phyloP scores from a whole-genome alignment of 2,888 invertebrate genomes.

The Bellardia bayeri region DNA sequence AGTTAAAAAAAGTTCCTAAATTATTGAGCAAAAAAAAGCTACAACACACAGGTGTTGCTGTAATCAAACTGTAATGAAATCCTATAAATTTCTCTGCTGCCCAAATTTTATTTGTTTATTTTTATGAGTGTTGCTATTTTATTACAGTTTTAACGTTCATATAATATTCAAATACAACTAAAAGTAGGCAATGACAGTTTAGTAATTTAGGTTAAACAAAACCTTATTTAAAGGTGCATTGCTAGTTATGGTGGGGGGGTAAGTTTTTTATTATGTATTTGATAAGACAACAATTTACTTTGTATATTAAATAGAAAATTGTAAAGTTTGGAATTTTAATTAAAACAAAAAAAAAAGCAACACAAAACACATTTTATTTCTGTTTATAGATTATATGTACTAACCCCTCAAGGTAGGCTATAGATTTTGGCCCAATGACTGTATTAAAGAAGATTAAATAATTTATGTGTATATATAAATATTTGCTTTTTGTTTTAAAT shows the following conservation, averaged over 20 bases:
- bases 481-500: no score
- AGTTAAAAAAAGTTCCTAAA: neutral
- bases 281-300: neutral
- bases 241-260: neutral
- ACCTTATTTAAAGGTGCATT: neutral
- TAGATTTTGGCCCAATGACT: neutral
- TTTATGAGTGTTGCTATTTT: constrained; percentile 19
- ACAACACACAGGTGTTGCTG: neutral
- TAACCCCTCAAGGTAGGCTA: constrained; percentile 7
- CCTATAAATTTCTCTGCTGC: neutral
- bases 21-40: neutral
- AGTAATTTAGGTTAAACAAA: neutral
- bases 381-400: neutral
- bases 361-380: no score
- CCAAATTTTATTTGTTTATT: constrained; percentile 11
- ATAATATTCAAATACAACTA: constrained; percentile 34
- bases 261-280: constrained; percentile 19
- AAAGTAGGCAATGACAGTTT: constrained; percentile 51
- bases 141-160: constrained; percentile 1
- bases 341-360: neutral
- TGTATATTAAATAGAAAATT: constrained; percentile 2
- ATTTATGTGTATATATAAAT: no score
- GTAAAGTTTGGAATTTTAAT: constrained; percentile 15
- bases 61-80: constrained; percentile 15
- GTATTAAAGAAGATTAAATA: neutral